phyloP scores from a whole-genome alignment of 2,888 invertebrate genomes.

The Pantelozetes paolii region DNA sequence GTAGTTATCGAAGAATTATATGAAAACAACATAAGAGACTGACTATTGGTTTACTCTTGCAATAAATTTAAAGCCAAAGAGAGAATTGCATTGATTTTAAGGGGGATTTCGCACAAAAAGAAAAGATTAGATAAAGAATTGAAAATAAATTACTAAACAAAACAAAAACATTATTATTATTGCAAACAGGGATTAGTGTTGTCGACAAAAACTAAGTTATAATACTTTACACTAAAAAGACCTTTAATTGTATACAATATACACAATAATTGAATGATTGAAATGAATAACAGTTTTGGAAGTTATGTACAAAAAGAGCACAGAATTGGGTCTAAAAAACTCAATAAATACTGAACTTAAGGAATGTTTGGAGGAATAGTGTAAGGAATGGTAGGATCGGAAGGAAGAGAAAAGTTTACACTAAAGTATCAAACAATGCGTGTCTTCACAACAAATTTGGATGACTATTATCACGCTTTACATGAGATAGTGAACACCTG shows the following conservation, averaged over 20 bases:
- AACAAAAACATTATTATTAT: constrained; percentile 23
- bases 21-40: background rate
- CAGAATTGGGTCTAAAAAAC: background rate
- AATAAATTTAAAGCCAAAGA: background rate
- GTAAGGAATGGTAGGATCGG: background rate
- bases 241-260: background rate
- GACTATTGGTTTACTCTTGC: background rate
- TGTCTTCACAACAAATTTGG: constrained; percentile 33
- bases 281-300: no score
- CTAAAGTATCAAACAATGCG: constrained; percentile 33
- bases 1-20: constrained; percentile 32
- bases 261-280: no score
- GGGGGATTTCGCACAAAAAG: no score
- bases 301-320: no score
- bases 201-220: background rate
- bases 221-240: background rate
- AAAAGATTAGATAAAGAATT: constrained; percentile 34
- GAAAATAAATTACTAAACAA: constrained; percentile 31
- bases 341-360: background rate
- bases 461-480: constrained; percentile 35
- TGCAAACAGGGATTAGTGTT: constrained; percentile 28
- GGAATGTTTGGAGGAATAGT: background rate
- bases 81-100: constrained; percentile 15
- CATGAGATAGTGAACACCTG: constrained; percentile 25
- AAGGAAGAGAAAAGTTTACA: background rate